phyloP scores from a whole-genome alignment of 1,140 invertebrate species.

The Sarcophaga bullata region DNA sequence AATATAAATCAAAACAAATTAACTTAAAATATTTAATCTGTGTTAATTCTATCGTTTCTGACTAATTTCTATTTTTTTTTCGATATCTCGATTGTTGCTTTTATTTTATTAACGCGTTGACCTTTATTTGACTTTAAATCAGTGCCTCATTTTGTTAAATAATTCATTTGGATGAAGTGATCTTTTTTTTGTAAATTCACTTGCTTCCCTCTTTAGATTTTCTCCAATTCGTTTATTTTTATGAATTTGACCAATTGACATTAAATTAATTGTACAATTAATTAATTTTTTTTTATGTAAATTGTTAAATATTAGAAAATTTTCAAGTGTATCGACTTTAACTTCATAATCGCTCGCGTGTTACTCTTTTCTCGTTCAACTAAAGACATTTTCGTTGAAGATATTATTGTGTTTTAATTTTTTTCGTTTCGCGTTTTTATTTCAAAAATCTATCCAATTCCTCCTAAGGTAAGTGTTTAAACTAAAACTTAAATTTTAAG shows the following conservation, averaged over 20 bases:
- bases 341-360: slow-evolving; percentile 20
- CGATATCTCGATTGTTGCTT: neutral
- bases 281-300: slow-evolving; percentile 43
- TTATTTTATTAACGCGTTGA: slow-evolving; percentile 32
- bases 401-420: slow-evolving; percentile 18
- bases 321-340: slow-evolving; percentile 39
- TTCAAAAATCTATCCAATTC: neutral
- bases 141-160: neutral
- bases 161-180: slow-evolving; percentile 44
- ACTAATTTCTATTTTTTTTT: neutral
- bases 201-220: slow-evolving; percentile 45
- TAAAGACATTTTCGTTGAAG: neutral
- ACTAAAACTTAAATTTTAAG: too few species aligned
- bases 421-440: neutral
- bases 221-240: slow-evolving; percentile 3
- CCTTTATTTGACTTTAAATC: slow-evolving; percentile 21
- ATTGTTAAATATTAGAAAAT: slow-evolving; percentile 38
- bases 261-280: slow-evolving; percentile 44
- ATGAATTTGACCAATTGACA: slow-evolving; percentile 44
- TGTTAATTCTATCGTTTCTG: neutral
- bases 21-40: neutral
- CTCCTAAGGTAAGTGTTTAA: neutral
- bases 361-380: neutral
- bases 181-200: slow-evolving; percentile 35
- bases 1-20: neutral